phyloP scores from a whole-genome alignment of 2,888 invertebrate genomes.

The Lasioglossum marginatum region DNA sequence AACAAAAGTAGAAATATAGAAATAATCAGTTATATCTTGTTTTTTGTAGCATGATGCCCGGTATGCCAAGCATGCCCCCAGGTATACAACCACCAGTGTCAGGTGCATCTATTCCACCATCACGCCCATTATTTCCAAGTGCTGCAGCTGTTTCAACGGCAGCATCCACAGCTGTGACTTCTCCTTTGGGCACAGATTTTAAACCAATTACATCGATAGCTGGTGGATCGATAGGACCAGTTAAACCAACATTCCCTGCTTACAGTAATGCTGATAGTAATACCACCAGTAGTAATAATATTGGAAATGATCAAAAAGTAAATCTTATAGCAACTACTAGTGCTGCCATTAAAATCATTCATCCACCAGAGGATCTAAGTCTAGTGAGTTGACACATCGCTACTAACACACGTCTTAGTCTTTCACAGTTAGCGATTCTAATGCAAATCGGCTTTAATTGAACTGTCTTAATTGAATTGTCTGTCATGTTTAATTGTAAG shows the following conservation, averaged over 20 bases:
- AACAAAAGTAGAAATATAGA: slow-evolving; percentile 6
- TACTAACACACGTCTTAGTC: not conserved
- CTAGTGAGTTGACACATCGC: slow-evolving; percentile 83
- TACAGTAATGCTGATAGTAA: slow-evolving; percentile 85
- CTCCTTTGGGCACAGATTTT: slow-evolving; percentile 87
- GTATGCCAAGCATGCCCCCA: slow-evolving; percentile 84
- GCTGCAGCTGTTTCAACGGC: slow-evolving; percentile 87
- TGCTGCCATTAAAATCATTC: slow-evolving; percentile 95
- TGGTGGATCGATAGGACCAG: slow-evolving; percentile 84
- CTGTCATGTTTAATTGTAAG: too few relatives aligned
- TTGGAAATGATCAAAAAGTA: slow-evolving; percentile 85
- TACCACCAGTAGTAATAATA: slow-evolving; percentile 84
- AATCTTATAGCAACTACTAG: slow-evolving; percentile 91
- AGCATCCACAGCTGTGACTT: slow-evolving; percentile 85
- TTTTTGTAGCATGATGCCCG: slow-evolving; percentile 85
- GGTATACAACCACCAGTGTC: slow-evolving; percentile 83
- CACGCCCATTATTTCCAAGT: slow-evolving; percentile 93
- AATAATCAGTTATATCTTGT: slow-evolving; percentile 43
- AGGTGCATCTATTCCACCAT: slow-evolving; percentile 83
- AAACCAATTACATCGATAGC: slow-evolving; percentile 86
- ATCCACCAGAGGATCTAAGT: slow-evolving; percentile 97
- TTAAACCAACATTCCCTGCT: slow-evolving; percentile 92
- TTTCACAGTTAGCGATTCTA: not conserved
- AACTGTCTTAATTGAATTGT: not conserved
- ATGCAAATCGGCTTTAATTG: not conserved